phyloP scores from a whole-genome alignment of 2,113 vertebrate species.

The Numenius arquata region DNA sequence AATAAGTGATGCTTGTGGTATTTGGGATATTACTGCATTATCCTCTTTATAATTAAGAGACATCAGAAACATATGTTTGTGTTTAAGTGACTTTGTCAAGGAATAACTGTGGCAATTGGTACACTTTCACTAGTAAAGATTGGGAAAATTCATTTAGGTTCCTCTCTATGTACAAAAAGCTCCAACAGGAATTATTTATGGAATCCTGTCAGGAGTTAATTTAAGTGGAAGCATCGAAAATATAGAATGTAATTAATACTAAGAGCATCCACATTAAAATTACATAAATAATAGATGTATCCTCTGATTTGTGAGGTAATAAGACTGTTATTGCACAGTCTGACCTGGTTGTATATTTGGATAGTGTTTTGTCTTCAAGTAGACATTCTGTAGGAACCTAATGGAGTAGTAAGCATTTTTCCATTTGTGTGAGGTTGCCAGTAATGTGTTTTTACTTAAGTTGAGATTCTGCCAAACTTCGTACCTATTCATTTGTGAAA shows the following conservation, averaged over 20 bases:
- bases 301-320: not conserved
- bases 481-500: constrained; percentile 28
- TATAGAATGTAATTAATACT: not conserved
- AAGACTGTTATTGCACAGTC: not conserved
- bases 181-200: not conserved
- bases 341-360: not conserved
- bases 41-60: not conserved
- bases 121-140: not conserved
- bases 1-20: not conserved
- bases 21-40: not conserved
- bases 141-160: not conserved
- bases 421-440: not conserved
- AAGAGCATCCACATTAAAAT: not conserved
- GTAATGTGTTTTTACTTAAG: constrained; percentile 36
- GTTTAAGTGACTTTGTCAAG: not conserved
- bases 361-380: not conserved
- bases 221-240: not conserved
- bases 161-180: not conserved
- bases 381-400: not conserved
- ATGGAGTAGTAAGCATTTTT: constrained; percentile 32
- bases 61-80: not conserved
- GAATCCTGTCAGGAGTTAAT: not conserved
- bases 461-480: constrained; percentile 28
- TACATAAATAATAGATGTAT: not conserved
- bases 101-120: not conserved